phyloP scores from a whole-genome alignment of 2,113 vertebrate species.

The Cephalopterus ornatus region DNA sequence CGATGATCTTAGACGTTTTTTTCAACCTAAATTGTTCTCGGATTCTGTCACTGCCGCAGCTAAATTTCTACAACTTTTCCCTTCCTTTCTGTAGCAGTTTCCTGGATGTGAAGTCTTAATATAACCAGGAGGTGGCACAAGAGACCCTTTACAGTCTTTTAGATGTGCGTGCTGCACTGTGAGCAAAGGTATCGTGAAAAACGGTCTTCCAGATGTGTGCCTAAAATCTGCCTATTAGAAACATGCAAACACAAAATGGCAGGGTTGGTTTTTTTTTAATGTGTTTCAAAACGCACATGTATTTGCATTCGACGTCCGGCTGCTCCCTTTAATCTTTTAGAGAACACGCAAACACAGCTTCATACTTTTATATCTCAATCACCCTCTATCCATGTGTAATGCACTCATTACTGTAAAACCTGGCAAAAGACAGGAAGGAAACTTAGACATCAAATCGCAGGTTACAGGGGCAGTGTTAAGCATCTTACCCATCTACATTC shows the following conservation, averaged over 20 bases:
- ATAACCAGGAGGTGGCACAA: slow-evolving; percentile 48
- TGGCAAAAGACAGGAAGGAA: not conserved
- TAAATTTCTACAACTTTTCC: not conserved
- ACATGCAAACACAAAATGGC: not conserved
- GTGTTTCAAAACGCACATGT: not conserved
- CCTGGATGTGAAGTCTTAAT: not conserved
- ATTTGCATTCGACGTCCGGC: not conserved
- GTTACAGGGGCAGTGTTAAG: not conserved
- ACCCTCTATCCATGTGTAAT: not conserved
- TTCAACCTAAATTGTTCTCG: not conserved
- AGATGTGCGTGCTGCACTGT: rapidly evolving
- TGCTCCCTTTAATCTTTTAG: not conserved
- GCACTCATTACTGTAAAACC: not conserved
- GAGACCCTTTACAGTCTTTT: not conserved
- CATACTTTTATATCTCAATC: not conserved
- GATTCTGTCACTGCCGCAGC: not conserved
- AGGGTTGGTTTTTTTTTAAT: not conserved
- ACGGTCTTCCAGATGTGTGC: not conserved
- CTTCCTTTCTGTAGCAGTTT: not conserved
- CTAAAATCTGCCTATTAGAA: not conserved
- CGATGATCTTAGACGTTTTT: not conserved
- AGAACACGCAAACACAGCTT: not conserved
- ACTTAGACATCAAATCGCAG: not conserved
- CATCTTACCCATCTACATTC: not conserved
- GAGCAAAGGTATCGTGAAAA: not conserved